These are phyloP conservation scores for Hipposideros armiger DNA, from an alignment of 2,113 vertebrate species.

Conservation along the genomic window DNA sequence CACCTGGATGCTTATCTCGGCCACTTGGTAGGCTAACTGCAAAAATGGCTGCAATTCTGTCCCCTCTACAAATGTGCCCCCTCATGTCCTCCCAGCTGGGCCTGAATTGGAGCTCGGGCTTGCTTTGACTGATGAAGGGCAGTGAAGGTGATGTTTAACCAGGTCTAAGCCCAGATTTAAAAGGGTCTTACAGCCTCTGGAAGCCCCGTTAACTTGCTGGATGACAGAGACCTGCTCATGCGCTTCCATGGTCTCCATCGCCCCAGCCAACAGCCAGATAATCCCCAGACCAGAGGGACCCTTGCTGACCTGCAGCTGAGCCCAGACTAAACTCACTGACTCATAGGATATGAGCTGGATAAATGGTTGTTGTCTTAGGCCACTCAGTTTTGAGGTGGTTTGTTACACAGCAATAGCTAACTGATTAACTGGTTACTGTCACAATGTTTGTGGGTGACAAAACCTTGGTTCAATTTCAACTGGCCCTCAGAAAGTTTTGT, in stretches of 20 bases:
- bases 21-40: background rate
- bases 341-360: fast-evolving
- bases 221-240: no score
- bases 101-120: background rate
- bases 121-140: fast-evolving
- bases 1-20: background rate
- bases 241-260: background rate
- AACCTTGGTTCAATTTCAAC: background rate
- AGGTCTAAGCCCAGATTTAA: background rate
- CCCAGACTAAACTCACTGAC: no score
- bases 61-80: no score
- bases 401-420: background rate
- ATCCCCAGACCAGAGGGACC: background rate
- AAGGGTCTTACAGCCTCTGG: background rate
- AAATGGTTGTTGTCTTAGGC: background rate
- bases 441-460: background rate
- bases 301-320: background rate
- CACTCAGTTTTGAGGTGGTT: background rate
- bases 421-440: background rate
- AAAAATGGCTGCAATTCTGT: background rate
- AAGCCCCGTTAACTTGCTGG: background rate
- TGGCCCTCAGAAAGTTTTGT: background rate
- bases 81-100: no score
- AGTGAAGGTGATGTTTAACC: background rate
- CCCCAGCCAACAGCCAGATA: background rate